A percentile compares a stretch with the other conserved stretches of the same genome.
phyloP scores from a whole-genome alignment of 2,888 invertebrate species.

The Orthosia gothica region DNA sequence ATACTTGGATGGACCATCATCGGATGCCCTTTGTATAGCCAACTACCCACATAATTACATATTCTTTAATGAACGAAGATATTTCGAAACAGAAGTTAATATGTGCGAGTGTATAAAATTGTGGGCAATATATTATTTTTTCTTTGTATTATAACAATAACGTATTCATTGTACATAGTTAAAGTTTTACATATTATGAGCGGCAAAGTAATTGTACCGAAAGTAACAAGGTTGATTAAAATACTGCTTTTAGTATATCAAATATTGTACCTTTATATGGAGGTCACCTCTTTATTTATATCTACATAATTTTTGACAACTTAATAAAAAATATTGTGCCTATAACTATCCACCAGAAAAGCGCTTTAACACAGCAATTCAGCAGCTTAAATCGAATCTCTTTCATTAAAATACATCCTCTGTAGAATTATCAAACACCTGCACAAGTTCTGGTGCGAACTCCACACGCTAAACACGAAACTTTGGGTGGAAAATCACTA shows the following conservation, averaged over 20 bases:
- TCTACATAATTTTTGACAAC: background rate
- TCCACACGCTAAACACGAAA: constrained; percentile 62
- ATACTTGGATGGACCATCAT: constrained; percentile 3
- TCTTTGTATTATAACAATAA: background rate
- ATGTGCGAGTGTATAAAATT: too few relatives aligned
- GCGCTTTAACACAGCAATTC: constrained; percentile 49
- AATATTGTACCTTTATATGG: too few relatives aligned
- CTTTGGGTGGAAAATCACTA: constrained; percentile 75
- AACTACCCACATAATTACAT: constrained; percentile 20
- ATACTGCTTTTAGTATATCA: background rate
- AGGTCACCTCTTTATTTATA: background rate
- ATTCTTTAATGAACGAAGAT: constrained; percentile 4
- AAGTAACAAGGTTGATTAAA: background rate
- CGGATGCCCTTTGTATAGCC: constrained; percentile 29
- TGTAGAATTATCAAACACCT: constrained; percentile 59
- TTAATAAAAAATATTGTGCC: background rate
- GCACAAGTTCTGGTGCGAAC: constrained; percentile 55
- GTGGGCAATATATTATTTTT: too few relatives aligned
- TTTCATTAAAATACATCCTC: constrained; percentile 55
- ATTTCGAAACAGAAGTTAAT: constrained; percentile 8
- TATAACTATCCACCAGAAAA: constrained; percentile 20
- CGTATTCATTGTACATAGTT: background rate
- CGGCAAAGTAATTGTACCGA: background rate
- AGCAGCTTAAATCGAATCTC: constrained; percentile 35
- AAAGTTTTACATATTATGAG: background rate